These are phyloP conservation scores for Brotogeris chrysoptera DNA, from an alignment of 2,797 vertebrate species.

Conservation along the genomic window DNA sequence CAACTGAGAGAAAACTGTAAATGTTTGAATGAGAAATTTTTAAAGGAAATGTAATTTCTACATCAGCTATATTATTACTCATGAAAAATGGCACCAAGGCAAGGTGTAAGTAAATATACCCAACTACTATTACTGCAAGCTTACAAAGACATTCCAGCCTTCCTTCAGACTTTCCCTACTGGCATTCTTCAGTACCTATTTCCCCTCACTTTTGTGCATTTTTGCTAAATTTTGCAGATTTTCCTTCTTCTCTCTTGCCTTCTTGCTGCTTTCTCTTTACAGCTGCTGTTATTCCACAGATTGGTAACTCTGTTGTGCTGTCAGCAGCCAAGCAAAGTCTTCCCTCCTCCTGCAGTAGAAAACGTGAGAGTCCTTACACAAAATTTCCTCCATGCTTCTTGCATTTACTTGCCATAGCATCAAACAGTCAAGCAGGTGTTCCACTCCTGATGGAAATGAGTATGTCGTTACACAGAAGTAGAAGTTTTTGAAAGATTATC, in stretches of 20 bases:
- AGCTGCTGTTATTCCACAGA: neutral
- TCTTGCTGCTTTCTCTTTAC: neutral
- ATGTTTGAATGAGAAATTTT: conserved; percentile 18
- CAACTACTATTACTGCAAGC: neutral
- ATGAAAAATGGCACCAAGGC: neutral
- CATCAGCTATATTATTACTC: neutral
- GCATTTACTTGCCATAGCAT: neutral
- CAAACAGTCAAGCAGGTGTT: neutral
- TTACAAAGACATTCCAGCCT: neutral
- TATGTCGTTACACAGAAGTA: conserved; percentile 5
- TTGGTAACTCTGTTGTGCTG: neutral
- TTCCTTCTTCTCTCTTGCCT: neutral
- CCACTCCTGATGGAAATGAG: neutral
- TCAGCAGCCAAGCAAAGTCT: neutral
- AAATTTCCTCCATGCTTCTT: neutral
- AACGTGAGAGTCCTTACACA: neutral
- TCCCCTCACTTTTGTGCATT: neutral
- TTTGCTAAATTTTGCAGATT: neutral
- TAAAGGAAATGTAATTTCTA: conserved; percentile 19
- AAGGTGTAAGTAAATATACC: neutral
- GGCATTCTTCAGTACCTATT: neutral
- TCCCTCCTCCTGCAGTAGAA: neutral
- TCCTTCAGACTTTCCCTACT: neutral
- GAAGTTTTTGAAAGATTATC: conserved; percentile 10
- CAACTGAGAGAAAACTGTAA: neutral